Evolutionary conservation across 2,113 vertebrate species (phyloP).

Genomic region (Lepus americanus): DNA sequence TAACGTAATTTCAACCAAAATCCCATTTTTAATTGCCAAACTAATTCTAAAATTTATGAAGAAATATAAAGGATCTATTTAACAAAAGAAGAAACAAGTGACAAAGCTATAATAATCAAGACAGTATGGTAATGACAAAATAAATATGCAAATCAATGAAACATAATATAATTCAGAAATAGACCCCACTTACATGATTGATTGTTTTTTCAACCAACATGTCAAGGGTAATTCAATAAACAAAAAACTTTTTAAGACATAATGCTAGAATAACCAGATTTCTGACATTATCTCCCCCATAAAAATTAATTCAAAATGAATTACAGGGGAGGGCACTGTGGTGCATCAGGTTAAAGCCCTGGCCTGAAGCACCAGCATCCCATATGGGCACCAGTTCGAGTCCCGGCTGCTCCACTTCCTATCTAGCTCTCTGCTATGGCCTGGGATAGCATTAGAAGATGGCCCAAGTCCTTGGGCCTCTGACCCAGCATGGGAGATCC

Average conservation of each 20-base stretch:
- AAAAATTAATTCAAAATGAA: constrained; percentile 26
- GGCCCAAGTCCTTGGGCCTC: too few species aligned
- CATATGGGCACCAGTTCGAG: too few species aligned
- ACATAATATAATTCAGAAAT: neutral
- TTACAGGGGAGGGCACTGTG: neutral
- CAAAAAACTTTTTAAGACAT: neutral
- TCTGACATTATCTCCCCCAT: neutral
- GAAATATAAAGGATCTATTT: neutral
- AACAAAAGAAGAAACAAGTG: neutral
- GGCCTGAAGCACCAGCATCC: too few species aligned
- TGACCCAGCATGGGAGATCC: too few species aligned
- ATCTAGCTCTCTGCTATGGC: too few species aligned
- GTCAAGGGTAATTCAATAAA: neutral
- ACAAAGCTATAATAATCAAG: neutral
- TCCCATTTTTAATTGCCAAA: neutral
- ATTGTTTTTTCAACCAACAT: neutral
- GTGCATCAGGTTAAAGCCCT: too few species aligned
- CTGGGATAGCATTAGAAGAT: too few species aligned
- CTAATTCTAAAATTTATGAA: neutral
- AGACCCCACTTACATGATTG: neutral
- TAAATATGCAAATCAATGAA: neutral
- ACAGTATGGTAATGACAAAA: neutral
- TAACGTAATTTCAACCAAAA: neutral
- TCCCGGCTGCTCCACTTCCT: too few species aligned
- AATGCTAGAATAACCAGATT: neutral